These are phyloP conservation scores for Ispidina picta DNA, from an alignment of 2,797 vertebrate genomes.

Conservation along the genomic window DNA sequence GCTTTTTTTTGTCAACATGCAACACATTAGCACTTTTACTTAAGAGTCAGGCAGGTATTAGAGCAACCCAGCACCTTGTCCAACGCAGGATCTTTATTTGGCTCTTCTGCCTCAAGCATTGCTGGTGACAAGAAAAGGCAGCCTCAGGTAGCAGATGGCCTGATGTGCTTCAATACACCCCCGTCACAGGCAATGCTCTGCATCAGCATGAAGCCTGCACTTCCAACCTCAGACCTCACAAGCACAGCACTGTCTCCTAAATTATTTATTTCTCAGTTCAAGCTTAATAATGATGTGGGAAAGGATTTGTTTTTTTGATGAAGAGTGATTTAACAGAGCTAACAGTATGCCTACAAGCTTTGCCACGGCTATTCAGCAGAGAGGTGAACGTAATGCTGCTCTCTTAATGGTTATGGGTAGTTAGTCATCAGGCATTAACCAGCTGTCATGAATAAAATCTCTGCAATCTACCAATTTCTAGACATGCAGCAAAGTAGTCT, in stretches of 20 bases:
- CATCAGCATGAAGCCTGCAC: not conserved
- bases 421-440: not conserved
- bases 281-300: not conserved
- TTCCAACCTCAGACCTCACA: not conserved
- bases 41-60: not conserved
- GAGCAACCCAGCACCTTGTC: not conserved
- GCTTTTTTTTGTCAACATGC: not conserved
- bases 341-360: not conserved
- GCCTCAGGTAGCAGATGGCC: not conserved
- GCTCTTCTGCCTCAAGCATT: not conserved
- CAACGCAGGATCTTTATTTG: not conserved
- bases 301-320: not conserved
- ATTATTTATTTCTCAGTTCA: not conserved
- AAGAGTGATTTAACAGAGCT: not conserved
- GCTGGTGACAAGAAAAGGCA: not conserved
- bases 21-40: not conserved
- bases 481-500: not conserved
- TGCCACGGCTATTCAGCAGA: not conserved
- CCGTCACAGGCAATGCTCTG: fast-evolving
- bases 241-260: not conserved
- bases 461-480: not conserved
- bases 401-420: not conserved
- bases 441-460: not conserved
- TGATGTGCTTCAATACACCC: not conserved
- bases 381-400: not conserved